Base-by-base conservation (phyloP, 2,113 vertebrate species). In the Corvus hawaiiensis region DNA sequence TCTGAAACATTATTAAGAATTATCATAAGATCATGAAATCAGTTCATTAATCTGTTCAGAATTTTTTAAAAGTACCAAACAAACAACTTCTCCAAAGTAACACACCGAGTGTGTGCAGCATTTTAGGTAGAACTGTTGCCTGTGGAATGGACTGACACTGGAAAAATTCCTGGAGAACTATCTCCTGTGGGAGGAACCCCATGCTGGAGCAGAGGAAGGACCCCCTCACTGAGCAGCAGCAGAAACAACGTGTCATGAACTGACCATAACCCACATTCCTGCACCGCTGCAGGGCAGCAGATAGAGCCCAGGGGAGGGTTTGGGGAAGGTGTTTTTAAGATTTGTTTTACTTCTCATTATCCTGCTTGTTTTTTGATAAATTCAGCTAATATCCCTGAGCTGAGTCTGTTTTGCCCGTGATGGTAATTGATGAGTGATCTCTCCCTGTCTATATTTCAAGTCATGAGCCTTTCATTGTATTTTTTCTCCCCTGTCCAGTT, bases 281-380 rank as follows among this genome's bases (percentile, higher is more conserved):
- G 21, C 0, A 1, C 3, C 0, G 1, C 26, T 64, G 35, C 59
- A 43, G 43, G 30, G 21, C 17, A 73, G 51, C 28, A 30, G 11
- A 63, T 24, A n/a, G 33, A 63, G 35, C 22, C 15, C 0, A 1
- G 27, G 6, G 22, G 43, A 49, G 8, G 9, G 12, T 5, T 73
- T 22, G 10, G 8, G 23, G 18, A 64, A 33, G 44, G 8, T 58
- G 32, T 28, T 66, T 28, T 43, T 49, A 56, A 41, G 30, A 41
- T 41, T 13, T 71, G 24, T 26, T 80, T 49, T 73, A 64, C 17
- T 73, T 56, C 26, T 73, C 4, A 33, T 58, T 37, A 35, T 19
- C 12, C 32, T 51, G 26, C 32, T 49, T 1, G 0, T 15, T 73
- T 80, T 49, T 35, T 9, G 32, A 32, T 28, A 27, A 58, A 64